Evolutionary conservation across 2,888 invertebrate genomes (phyloP), one percentile per base, ranked within the genome.

Genomic region (Gandaritis pyraliata): DNA sequence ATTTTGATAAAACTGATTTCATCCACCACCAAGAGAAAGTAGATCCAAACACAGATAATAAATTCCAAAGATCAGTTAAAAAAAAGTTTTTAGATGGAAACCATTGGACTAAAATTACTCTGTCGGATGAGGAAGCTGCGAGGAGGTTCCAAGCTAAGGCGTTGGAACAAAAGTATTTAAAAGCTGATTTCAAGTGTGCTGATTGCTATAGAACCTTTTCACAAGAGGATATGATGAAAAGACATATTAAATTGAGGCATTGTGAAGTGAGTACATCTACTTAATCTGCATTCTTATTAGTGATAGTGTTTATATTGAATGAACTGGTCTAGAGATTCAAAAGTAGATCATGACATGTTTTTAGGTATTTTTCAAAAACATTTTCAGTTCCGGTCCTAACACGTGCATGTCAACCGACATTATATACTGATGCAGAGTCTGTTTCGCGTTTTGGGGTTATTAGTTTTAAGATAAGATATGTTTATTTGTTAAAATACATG

Each of bases 151-250:
- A 78, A 51, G 73, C 82, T 66, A 66, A 79, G 77, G 2, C 81
- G 0, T 76, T 83, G 53, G 73, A 78, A 45, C 59, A 56, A 2
- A 83, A 83, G 59, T 89, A 82, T 71, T 58, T 79, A 53, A 72
- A 76, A 1, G 85, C 88, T 0, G 71, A 77, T 5, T 85, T 71
- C 57, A 87, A 86, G 68, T 90, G 90, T 64, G 73, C 69, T 3
- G 80, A 86, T 58, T 90, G 90, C 61, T 82, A 81, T 11, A 88
- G 85, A 72, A 84, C 87, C 1, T 89, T 88, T 65, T 86, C 88
- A 0, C 84, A 85, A 29, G 82, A 81, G 43, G 83, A 88, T 58
- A 90, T 87, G 81, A 69, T 87, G 55, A 77, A 80, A 45, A 72
- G 90, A 29, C 88, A 90, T 65, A 72, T 70, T 3, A 80, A 83